Conservation (phyloP, 2,797 vertebrate species). For the Rhinatrema bivittatum region DNA sequence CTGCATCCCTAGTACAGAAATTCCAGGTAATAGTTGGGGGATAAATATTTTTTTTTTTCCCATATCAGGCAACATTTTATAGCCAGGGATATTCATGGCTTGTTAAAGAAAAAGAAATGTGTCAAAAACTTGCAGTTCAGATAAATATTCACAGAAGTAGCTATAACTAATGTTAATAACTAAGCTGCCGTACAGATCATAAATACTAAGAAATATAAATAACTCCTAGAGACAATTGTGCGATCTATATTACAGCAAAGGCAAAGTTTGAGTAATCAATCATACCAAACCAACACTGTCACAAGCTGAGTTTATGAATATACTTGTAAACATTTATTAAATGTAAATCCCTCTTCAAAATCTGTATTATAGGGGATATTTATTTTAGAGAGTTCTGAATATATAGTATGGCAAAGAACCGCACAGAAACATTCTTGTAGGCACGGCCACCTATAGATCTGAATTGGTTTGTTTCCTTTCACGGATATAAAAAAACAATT, state of each 20-base stretch:
- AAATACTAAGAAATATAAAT: constrained; percentile 56
- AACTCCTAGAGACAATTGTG: constrained; percentile 44
- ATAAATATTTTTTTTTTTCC: constrained; percentile 51
- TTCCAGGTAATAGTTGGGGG: constrained; percentile 41
- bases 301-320: constrained; percentile 80
- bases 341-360: constrained; percentile 69
- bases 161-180: constrained; percentile 64
- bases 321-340: constrained; percentile 77
- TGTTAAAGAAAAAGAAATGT: constrained; percentile 54
- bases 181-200: constrained; percentile 57
- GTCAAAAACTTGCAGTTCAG: constrained; percentile 45
- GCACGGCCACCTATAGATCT: no score
- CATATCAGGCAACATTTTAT: constrained; percentile 48
- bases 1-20: constrained; percentile 32
- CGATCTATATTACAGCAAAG: constrained; percentile 49
- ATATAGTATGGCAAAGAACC: constrained; percentile 34
- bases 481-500: constrained; percentile 2
- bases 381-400: constrained; percentile 37
- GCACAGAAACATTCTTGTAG: constrained; percentile 16
- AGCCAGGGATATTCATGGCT: constrained; percentile 40
- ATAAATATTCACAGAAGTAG: constrained; percentile 45
- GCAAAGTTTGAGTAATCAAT: constrained; percentile 49
- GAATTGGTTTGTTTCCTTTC: no score
- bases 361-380: constrained; percentile 23
- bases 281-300: constrained; percentile 60